Conservation (phyloP, 1,140 invertebrate species). For the Ctenoplectra terminalis region DNA sequence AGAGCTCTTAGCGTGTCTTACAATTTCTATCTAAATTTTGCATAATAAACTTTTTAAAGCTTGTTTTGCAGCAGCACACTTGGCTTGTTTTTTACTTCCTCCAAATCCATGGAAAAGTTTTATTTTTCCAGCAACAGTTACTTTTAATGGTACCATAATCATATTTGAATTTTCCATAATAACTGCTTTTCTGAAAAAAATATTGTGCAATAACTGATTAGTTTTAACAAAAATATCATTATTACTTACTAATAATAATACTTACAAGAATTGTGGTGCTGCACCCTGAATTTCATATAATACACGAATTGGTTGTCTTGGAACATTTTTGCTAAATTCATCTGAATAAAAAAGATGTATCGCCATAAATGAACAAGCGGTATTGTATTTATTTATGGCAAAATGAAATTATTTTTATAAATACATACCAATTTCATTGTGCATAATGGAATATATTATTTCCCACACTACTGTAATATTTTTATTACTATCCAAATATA, state of each 20-base stretch:
- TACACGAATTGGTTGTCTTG: conserved; percentile 94
- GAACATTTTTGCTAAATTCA: conserved; percentile 91
- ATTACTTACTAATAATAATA: conserved; percentile 46
- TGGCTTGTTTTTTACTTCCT: conserved; percentile 86
- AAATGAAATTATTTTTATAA: conserved; percentile 2
- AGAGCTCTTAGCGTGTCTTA: background rate
- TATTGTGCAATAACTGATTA: background rate
- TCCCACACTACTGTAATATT: conserved; percentile 92
- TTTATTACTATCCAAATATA: conserved; percentile 94
- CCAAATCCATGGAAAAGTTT: conserved; percentile 88
- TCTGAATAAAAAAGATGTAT: conserved; percentile 77
- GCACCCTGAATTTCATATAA: conserved; percentile 89
- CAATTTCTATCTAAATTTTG: conserved; percentile 37
- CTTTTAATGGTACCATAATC: conserved; percentile 86
- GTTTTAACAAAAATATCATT: conserved; percentile 21
- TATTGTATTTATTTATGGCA: background rate
- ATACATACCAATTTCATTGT: conserved; percentile 86
- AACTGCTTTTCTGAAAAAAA: conserved; percentile 75
- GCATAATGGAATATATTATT: conserved; percentile 89
- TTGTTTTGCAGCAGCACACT: conserved; percentile 89
- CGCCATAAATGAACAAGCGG: background rate
- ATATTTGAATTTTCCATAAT: conserved; percentile 73
- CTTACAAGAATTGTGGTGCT: conserved; percentile 85
- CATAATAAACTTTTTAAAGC: conserved; percentile 84
- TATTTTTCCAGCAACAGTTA: conserved; percentile 83